Evolutionary conservation across 2,888 invertebrate species (phyloP), one percentile per base, ranked within the genome.

Genomic region (Standfussiana lucernea): DNA sequence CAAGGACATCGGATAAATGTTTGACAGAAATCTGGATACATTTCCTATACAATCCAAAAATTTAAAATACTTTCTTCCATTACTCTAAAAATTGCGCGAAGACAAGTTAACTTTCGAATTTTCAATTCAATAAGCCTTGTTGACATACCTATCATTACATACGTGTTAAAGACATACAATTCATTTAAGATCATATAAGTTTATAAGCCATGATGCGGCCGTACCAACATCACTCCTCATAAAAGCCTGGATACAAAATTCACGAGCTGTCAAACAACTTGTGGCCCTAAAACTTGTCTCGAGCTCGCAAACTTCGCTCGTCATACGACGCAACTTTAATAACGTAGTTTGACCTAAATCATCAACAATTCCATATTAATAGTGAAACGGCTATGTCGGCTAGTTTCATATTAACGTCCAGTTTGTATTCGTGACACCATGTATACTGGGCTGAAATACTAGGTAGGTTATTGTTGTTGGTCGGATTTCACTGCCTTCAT

Each of bases 281-380:
- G 62, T 62, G 70, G n/a, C 42, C 67, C 68, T 71, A 64, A 50
- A 85, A 82, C 64, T 72, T 77, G 53, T 77, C 65, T 67, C 11
- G 67, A 68, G 67, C 68, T 71, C n/a, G 5, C 45, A 59, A 84
- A 83, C 69, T 83, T 83, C 5, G 40, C 53, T 61, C 66, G 53
- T 28, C 66, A 62, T 32, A 61, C 66, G 53, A 71, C 56, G 72
- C 35, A 77, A 71, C 83, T 72, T 70, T 70, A 77, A 83, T 85
- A 69, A 83, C 65, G 42, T 69, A 42, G 85, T 66, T 72, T 72
- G 87, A 86, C 83, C 80, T 71, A 71, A 61, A 67, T 73, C 74
- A 75, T 83, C 69, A 83, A 75, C 67, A 78, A 82, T 86, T 82
- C 72, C 24, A 72, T 78, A 82, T 85, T 75, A 78, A 78, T 82